These are phyloP conservation scores for Oriolus oriolus DNA, from an alignment of 2,113 vertebrate species.

Conservation along the genomic window DNA sequence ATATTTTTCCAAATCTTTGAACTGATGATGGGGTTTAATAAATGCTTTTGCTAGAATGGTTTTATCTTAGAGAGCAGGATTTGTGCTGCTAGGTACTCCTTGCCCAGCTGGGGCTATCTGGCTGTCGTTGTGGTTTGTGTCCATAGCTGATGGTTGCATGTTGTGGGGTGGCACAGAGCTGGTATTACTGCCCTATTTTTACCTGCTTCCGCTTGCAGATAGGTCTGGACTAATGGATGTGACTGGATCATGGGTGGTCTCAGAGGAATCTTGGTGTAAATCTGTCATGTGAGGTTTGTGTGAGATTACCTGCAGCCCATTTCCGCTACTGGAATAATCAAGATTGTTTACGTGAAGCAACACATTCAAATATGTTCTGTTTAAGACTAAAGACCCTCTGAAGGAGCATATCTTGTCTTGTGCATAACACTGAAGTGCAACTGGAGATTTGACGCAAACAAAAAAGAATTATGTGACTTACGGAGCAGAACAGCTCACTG, in stretches of 20 bases:
- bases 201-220: background rate
- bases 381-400: background rate
- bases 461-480: background rate
- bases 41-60: background rate
- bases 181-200: background rate
- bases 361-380: background rate
- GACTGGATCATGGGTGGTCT: background rate
- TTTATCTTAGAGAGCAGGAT: background rate
- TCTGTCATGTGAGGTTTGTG: background rate
- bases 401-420: background rate
- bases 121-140: rapidly evolving
- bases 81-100: background rate
- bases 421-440: background rate
- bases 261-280: background rate
- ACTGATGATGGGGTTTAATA: background rate
- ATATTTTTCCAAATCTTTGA: background rate
- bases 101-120: background rate
- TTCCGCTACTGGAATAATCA: background rate
- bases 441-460: background rate
- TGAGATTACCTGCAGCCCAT: background rate
- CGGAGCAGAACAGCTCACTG: background rate
- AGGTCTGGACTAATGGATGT: background rate
- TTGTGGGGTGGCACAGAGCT: background rate
- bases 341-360: background rate
- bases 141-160: background rate